phyloP scores from a whole-genome alignment of 2,888 invertebrate species.

The Theretra japonica region DNA sequence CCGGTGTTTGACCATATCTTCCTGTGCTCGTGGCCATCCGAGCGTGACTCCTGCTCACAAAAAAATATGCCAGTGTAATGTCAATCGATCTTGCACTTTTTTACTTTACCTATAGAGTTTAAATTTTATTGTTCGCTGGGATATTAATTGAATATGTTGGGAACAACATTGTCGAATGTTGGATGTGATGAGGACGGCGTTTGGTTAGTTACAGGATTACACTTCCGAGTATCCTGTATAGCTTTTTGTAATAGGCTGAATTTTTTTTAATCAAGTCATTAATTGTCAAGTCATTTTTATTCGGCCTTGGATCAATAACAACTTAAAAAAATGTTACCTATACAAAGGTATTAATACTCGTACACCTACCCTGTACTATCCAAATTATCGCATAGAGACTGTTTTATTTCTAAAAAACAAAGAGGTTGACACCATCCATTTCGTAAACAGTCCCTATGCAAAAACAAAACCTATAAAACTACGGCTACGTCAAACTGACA shows the following conservation, averaged over 20 bases:
- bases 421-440: too few species aligned
- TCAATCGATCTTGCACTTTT: conserved; percentile 43
- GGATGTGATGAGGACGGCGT: neutral
- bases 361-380: too few species aligned
- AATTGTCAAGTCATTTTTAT: neutral
- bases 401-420: too few species aligned
- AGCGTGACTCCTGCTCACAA: conserved; percentile 67
- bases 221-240: neutral
- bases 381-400: too few species aligned
- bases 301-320: too few species aligned
- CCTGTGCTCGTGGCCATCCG: conserved; percentile 57
- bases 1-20: conserved; percentile 48
- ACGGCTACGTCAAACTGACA: too few species aligned
- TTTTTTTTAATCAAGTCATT: neutral
- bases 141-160: conserved; percentile 13
- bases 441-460: too few species aligned
- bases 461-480: too few species aligned
- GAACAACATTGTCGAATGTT: neutral
- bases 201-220: neutral
- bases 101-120: conserved; percentile 27
- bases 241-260: neutral
- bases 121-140: neutral
- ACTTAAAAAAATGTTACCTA: too few species aligned
- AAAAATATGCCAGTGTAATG: conserved; percentile 34
- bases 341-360: too few species aligned